Conservation (phyloP, 2,797 vertebrate species). For the Gallinago stenura region DNA sequence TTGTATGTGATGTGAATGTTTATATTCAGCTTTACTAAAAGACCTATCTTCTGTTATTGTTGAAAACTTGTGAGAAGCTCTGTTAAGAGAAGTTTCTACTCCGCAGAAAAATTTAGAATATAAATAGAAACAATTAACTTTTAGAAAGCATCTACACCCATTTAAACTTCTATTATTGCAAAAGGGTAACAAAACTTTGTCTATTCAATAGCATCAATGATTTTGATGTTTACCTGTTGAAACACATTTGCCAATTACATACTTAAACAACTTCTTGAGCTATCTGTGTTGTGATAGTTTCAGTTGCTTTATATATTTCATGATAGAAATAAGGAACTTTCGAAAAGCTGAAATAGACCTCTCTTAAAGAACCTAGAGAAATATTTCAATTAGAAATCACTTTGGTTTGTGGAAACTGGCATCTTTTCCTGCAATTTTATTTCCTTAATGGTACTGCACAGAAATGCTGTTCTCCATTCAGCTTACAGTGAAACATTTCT, state of each 20-base stretch:
- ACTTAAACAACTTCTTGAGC: not conserved
- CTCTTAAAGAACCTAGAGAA: not conserved
- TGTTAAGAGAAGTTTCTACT: not conserved
- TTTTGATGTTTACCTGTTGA: not conserved
- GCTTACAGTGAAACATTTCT: conserved; percentile 89
- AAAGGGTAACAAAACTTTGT: not conserved
- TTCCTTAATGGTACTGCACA: conserved; percentile 81
- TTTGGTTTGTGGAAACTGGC: not conserved
- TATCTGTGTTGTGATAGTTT: not conserved
- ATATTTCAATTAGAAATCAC: not conserved
- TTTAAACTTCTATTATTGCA: not conserved
- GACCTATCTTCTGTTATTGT: rapidly evolving
- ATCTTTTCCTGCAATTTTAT: not conserved
- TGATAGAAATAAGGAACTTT: not conserved
- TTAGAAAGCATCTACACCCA: not conserved
- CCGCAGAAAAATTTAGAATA: not conserved
- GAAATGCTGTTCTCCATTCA: conserved; percentile 89
- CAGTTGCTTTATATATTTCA: not conserved
- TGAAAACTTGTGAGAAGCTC: not conserved
- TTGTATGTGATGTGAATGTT: not conserved
- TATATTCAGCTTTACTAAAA: not conserved
- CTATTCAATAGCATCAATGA: not conserved
- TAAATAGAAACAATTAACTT: not conserved
- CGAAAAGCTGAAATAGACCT: not conserved
- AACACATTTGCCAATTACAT: not conserved